Evolutionary conservation across 2,113 vertebrate species (phyloP), one percentile per base, ranked within the genome.

Genomic region (Synodontis membranacea): DNA sequence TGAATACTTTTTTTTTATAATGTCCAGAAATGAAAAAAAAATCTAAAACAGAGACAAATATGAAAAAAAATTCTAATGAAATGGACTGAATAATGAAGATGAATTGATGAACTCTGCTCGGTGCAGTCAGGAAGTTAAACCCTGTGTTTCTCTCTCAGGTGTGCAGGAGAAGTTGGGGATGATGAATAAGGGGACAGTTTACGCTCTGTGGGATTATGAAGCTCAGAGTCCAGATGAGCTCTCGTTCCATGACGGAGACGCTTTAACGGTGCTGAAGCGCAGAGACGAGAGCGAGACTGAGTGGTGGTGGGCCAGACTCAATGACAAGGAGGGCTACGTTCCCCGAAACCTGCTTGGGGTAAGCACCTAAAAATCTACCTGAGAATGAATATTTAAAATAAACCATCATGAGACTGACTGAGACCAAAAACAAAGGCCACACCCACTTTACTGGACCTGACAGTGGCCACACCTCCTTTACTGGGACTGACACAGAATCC

Each of bases 261-360:
- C 97, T 90, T 94, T 99, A 86, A 97, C 96, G 17, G 90, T 99
- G 28, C 92, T 99, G 58, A 93, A 96, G 44, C 96, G 97, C 75
- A 96, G 97, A 86, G 97, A 99, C 1, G 97, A 99, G 86, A 95
- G 89, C 0, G 97, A 99, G 88, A 99, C 97, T 0, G 97, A 99
- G 62, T 99, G 98, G 98, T 99, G 98, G 98, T 98, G 98, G 98
- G 97, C 96, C 0, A 96, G 95, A 64, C 96, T 97, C 0, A 97
- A 96, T 1, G 96, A 98, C 83, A 96, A 94, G 60, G 98, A 99
- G 92, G 98, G 97, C 92, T 99, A 98, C 0, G 96, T 97, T 89
- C 98, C 98, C 90, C 97, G 96, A 91, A 99, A 98, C 91, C 95
- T 99, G 84, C 94, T 99, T 0, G 98, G 98, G 96, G 98, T 99